Conservation (phyloP, 2,797 vertebrate genomes). For the Protosalanx chinensis region DNA sequence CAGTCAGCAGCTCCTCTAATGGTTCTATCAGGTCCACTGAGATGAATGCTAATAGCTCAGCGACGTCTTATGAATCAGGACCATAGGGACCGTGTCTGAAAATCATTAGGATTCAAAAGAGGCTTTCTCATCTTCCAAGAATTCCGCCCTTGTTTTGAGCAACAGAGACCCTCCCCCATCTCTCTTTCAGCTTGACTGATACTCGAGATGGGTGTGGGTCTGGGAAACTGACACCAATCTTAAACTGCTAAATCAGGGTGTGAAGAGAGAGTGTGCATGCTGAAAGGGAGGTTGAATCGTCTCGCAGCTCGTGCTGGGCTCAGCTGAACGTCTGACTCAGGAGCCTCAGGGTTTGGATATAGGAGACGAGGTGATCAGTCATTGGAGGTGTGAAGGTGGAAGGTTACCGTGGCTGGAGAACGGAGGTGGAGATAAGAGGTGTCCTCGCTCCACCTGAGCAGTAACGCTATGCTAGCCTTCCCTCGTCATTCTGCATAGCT, state of each 20-base stretch:
- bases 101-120: constrained; percentile 39
- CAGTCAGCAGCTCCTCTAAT: constrained; percentile 68
- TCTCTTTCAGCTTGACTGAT: constrained; percentile 17
- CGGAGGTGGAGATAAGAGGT: neutral
- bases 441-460: no score
- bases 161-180: constrained; percentile 16
- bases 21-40: constrained; percentile 68
- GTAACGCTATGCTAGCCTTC: neutral
- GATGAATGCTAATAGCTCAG: constrained; percentile 68
- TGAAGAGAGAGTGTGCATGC: neutral
- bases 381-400: neutral
- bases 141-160: constrained; percentile 38
- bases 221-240: constrained; percentile 1
- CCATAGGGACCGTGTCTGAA: constrained; percentile 43
- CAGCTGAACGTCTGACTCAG: constrained; percentile 1
- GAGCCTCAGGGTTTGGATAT: neutral
- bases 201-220: constrained; percentile 18
- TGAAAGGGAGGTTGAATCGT: constrained; percentile 1
- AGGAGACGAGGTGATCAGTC: neutral
- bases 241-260: constrained; percentile 1
- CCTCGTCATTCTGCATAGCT: neutral
- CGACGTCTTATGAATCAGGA: constrained; percentile 42
- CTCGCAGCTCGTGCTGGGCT: neutral
- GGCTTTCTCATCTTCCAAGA: constrained; percentile 18
- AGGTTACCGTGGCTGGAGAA: neutral